A percentile compares a stretch with the other conserved stretches of the same genome.
Evolutionary conservation across 2,113 vertebrate species (phyloP).

Genomic region (Acrocephalus kingi): DNA sequence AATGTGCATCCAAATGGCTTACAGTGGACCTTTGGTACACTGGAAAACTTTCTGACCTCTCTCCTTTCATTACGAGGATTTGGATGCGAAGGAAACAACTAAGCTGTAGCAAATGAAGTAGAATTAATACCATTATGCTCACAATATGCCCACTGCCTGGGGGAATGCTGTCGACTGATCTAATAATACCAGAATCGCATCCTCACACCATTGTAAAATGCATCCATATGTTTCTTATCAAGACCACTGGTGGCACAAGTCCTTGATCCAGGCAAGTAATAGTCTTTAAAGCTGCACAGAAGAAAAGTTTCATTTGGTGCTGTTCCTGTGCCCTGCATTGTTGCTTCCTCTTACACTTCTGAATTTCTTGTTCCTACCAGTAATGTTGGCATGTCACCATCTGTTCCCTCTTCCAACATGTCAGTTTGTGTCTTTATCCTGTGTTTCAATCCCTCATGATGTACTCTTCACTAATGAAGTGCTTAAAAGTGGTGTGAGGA

Average conservation of each 20-base stretch:
- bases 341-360: slow-evolving; percentile 14
- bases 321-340: background rate
- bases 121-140: slow-evolving; percentile 67
- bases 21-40: background rate
- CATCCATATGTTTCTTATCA: slow-evolving; percentile 64
- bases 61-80: slow-evolving; percentile 17
- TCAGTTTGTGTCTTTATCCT: background rate
- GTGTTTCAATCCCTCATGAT: background rate
- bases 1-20: background rate
- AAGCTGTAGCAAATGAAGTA: slow-evolving; percentile 63
- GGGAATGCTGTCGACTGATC: slow-evolving; percentile 14
- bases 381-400: background rate
- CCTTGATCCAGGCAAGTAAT: slow-evolving; percentile 56
- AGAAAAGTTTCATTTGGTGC: slow-evolving; percentile 40
- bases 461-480: background rate
- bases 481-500: background rate
- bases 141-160: slow-evolving; percentile 46
- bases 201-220: slow-evolving; percentile 55
- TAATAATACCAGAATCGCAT: slow-evolving; percentile 60
- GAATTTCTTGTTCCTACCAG: background rate
- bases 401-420: background rate
- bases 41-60: slow-evolving; percentile 5
- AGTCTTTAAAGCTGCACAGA: slow-evolving; percentile 49
- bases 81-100: slow-evolving; percentile 22
- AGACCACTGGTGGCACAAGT: slow-evolving; percentile 50